Conservation (phyloP, 2,797 vertebrate species). For the Heliangelus exortis region DNA sequence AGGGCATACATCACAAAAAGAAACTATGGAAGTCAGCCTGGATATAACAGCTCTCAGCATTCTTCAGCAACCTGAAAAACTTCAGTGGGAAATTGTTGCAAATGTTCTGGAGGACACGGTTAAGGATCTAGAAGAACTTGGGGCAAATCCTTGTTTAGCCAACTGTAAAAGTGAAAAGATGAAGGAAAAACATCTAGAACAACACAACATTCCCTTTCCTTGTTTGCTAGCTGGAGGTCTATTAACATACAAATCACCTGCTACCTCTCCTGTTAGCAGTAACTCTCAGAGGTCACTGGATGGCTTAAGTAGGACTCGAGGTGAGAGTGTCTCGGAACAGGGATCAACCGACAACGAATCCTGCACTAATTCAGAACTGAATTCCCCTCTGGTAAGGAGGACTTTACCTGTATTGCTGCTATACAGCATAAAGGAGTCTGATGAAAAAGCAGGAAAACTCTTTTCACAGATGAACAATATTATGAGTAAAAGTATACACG, state of each 20-base stretch:
- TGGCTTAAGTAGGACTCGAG: conserved; percentile 91
- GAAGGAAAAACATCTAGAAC: conserved; percentile 93
- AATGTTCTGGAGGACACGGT: conserved; percentile 98
- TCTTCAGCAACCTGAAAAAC: conserved; percentile 97
- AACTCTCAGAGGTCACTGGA: conserved; percentile 88
- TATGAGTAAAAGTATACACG: conserved; percentile 96
- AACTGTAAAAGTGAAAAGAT: conserved; percentile 91
- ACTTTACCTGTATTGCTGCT: conserved; percentile 94
- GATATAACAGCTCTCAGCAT: conserved; percentile 94
- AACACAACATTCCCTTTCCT: conserved; percentile 99
- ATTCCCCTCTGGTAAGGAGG: conserved; percentile 89
- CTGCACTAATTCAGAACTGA: conserved; percentile 88
- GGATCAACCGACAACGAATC: conserved; percentile 96
- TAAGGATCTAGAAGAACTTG: conserved; percentile 97
- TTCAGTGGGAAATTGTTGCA: conserved; percentile 98
- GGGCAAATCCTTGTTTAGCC: conserved; percentile 89
- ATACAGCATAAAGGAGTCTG: conserved; percentile 97
- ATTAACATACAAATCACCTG: conserved; percentile 93
- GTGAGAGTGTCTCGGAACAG: conserved; percentile 89
- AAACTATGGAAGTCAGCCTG: conserved; percentile 93
- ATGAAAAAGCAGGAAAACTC: conserved; percentile 96
- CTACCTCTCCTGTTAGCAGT: conserved; percentile 86
- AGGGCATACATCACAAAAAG: conserved; percentile 95
- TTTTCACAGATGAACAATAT: conserved; percentile 99
- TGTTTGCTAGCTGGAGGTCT: conserved; percentile 96